Base-by-base conservation (phyloP, 2,113 vertebrate genomes). In the Anolis sagrei region DNA sequence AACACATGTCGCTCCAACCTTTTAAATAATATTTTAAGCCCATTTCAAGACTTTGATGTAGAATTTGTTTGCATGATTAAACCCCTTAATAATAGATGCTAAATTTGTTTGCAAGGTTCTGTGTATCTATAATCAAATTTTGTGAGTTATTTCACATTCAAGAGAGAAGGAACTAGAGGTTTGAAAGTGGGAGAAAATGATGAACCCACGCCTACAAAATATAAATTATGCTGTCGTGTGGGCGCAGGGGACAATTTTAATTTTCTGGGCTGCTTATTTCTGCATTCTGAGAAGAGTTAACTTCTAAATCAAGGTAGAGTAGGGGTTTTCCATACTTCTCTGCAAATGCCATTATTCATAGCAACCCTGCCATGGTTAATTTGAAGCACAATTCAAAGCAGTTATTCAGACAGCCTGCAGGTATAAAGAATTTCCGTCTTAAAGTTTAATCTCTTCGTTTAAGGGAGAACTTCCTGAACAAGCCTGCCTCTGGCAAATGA, bases 301-400 rank as follows among this genome's bases (percentile, higher is more conserved):
- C 48, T 54, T 68, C 61, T 77, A 25, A 61, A 79, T 79, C 39
- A 61, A 48, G 54, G 36, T 62, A 62, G 23, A 39, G 18, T 44
- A 61, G 68, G 69, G 27, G 32, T 61, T 83, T 74, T 36, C 69
- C 69, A 73, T 10, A 58, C n/a, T 44, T n/a, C 25, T 32, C 32
- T 74, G 81, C 27, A 73, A 82, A 82, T 58, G 34, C 73, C 48
- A 34, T 11, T 69, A 39, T 21, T 85, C 29, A 70, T 85, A 27
- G 13, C 29, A 85, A 58, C 16, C 39, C 27, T 44, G 23, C 11
- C 27, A 27, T 25, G 29, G 34, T 13, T 49, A 5, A 39, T 72
- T 62, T 85, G 23, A 84, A 39, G 27, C 29, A 84, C 6, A 76
- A 48, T 58, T 66, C 48, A 49, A 39, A 61, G 49, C 69, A 61